A percentile compares a stretch with the other conserved stretches of the same genome.
phyloP scores from a whole-genome alignment of 2,888 invertebrate species.

The Osedax frankpressi region DNA sequence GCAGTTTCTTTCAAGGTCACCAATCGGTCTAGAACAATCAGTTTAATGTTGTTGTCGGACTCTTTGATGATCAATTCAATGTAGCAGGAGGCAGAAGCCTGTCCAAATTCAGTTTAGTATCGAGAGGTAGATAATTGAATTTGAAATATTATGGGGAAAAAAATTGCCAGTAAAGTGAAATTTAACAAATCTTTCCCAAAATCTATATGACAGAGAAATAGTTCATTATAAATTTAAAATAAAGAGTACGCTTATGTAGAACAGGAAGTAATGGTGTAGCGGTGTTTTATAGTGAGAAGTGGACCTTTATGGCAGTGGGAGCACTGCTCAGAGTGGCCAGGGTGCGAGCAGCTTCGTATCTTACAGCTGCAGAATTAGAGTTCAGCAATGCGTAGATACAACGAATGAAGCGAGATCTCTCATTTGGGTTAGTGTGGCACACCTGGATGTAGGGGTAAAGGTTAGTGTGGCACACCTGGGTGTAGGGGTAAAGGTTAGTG shows the following conservation, averaged over 20 bases:
- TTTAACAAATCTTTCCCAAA: background rate
- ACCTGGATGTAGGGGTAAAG: too few relatives aligned
- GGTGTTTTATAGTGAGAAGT: too few relatives aligned
- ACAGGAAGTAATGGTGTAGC: too few relatives aligned
- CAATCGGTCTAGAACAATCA: slow-evolving; percentile 87
- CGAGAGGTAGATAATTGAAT: too few relatives aligned
- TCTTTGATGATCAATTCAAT: slow-evolving; percentile 98
- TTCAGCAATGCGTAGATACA: slow-evolving; percentile 94
- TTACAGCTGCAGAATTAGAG: slow-evolving; percentile 84
- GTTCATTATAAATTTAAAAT: too few relatives aligned
- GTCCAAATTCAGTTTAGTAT: too few relatives aligned
- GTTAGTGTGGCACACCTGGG: too few relatives aligned
- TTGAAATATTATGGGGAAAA: background rate
- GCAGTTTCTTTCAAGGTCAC: slow-evolving; percentile 71
- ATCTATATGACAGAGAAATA: too few relatives aligned
- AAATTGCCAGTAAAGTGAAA: background rate
- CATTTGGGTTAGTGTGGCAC: slow-evolving; percentile 87
- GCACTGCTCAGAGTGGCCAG: slow-evolving; percentile 90
- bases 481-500: too few relatives aligned
- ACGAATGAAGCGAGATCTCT: slow-evolving; percentile 88
- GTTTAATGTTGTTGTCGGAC: slow-evolving; percentile 97
- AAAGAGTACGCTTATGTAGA: too few relatives aligned
- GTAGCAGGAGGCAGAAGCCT: slow-evolving; percentile 90
- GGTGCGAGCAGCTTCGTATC: slow-evolving; percentile 97
- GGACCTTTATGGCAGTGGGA: slow-evolving; percentile 82